A percentile compares a stretch with the other conserved stretches of the same genome.
These are phyloP conservation scores for Ichneumoninae sp. DNA, from an alignment of 2,888 invertebrate species.

Conservation along the genomic window DNA sequence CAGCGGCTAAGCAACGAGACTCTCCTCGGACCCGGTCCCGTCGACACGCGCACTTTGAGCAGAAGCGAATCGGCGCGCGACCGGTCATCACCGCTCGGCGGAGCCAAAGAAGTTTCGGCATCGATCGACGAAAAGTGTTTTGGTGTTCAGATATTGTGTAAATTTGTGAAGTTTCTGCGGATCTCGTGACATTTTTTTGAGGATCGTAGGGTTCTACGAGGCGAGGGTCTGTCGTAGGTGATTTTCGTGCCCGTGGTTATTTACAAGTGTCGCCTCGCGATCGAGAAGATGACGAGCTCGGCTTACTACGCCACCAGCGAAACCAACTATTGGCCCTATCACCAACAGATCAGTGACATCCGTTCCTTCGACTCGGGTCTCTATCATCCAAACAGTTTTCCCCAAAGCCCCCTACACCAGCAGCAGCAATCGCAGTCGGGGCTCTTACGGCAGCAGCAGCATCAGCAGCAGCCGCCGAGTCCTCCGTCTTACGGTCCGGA, in stretches of 20 bases:
- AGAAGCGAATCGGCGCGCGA: conserved; percentile 72
- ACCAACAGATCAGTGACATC: conserved; percentile 63
- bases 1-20: conserved; percentile 48
- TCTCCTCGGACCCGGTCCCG: conserved; percentile 36
- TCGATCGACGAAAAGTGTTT: background rate
- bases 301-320: conserved; percentile 72
- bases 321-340: conserved; percentile 74
- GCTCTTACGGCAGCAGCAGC: conserved; percentile 56
- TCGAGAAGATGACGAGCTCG: conserved; percentile 74
- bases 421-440: conserved; percentile 47
- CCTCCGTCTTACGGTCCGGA: conserved; percentile 60
- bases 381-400: conserved; percentile 57
- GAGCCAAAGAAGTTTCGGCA: conserved; percentile 36
- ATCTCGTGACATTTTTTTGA: conserved; percentile 13
- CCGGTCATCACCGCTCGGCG: conserved; percentile 68
- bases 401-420: conserved; percentile 54
- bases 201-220: background rate
- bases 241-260: conserved; percentile 6
- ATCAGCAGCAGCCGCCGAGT: conserved; percentile 42
- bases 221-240: conserved; percentile 3
- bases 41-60: conserved; percentile 48
- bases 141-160: background rate
- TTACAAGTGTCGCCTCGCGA: background rate
- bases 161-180: conserved; percentile 21
- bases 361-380: conserved; percentile 64